These are phyloP conservation scores for Cotesia congregata DNA, from an alignment of 2,888 invertebrate genomes.

Conservation along the genomic window DNA sequence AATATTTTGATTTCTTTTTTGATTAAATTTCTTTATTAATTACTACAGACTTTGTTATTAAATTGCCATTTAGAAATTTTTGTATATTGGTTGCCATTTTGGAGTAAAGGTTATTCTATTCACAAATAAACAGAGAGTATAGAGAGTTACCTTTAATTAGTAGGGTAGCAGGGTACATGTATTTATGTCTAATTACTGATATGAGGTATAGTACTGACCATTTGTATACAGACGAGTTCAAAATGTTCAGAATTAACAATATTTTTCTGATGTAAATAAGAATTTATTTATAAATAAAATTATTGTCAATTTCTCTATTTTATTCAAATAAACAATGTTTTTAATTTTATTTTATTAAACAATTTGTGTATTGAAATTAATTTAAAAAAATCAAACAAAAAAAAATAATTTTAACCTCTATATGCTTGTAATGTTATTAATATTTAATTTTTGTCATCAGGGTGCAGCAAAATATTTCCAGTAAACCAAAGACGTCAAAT, in stretches of 20 bases:
- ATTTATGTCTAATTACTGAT: too few species aligned
- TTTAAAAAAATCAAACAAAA: not conserved
- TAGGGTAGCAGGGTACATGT: too few species aligned
- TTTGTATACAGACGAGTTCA: too few species aligned
- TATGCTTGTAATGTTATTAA: slow-evolving; percentile 32
- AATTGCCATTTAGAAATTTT: not conserved
- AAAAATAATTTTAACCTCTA: slow-evolving; percentile 23
- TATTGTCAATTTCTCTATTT: too few species aligned
- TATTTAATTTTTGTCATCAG: slow-evolving; percentile 50
- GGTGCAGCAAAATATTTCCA: slow-evolving; percentile 70
- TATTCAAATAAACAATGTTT: too few species aligned
- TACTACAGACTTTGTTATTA: not conserved
- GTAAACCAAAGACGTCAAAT: slow-evolving; percentile 70
- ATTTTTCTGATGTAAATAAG: too few species aligned
- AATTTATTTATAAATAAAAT: too few species aligned
- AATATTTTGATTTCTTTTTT: too few species aligned
- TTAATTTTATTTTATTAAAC: not conserved
- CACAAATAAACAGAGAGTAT: not conserved
- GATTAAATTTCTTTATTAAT: too few species aligned
- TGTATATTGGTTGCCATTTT: not conserved
- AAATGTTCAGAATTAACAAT: too few species aligned
- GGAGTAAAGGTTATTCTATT: not conserved
- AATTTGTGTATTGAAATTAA: not conserved
- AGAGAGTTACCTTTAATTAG: too few species aligned
- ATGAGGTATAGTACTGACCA: too few species aligned